A percentile compares a stretch with the other conserved stretches of the same genome.
Evolutionary conservation across 64 coral and sea anemone genomes (phyloP).

Genomic region (Porites lutea): DNA sequence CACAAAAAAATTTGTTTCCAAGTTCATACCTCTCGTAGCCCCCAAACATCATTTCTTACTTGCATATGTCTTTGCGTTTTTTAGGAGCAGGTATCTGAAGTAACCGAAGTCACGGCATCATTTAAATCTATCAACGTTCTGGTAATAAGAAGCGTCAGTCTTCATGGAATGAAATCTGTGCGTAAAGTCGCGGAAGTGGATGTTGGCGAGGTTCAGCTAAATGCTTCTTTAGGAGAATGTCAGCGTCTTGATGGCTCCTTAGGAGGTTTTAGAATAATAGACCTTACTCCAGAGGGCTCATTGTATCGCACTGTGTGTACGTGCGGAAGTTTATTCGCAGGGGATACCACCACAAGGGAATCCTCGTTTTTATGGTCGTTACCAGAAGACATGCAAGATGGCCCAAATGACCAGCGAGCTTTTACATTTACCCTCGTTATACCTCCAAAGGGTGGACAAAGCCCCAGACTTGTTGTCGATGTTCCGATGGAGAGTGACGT

Average conservation of each 20-base stretch:
- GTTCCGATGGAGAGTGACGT: constrained; percentile 12
- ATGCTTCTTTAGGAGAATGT: constrained; percentile 81
- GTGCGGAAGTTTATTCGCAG: constrained; percentile 65
- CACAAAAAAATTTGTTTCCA: too few relatives aligned
- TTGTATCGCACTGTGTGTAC: constrained; percentile 82
- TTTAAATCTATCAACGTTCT: constrained; percentile 82
- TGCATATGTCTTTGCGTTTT: neutral
- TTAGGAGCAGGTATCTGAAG: constrained; percentile 47
- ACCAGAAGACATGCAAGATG: constrained; percentile 77
- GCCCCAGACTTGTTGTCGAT: constrained; percentile 50
- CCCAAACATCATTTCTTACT: neutral
- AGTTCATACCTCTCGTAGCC: neutral
- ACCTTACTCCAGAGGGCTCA: constrained; percentile 97
- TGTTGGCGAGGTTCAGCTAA: constrained; percentile 80
- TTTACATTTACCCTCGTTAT: constrained; percentile 88
- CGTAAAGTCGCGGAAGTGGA: constrained; percentile 96
- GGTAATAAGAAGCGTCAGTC: constrained; percentile 79
- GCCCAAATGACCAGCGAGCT: constrained; percentile 61
- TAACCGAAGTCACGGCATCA: constrained; percentile 85
- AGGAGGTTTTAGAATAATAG: constrained; percentile 84
- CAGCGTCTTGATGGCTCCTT: constrained; percentile 88
- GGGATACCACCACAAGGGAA: constrained; percentile 50
- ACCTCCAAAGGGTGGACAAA: constrained; percentile 70
- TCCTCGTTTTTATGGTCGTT: constrained; percentile 59
- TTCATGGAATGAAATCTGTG: constrained; percentile 50